Percentiles rank a stretch among this genome's conserved stretches.
Evolutionary conservation across 2,113 vertebrate species (phyloP).

Genomic region (Vidua chalybeata): DNA sequence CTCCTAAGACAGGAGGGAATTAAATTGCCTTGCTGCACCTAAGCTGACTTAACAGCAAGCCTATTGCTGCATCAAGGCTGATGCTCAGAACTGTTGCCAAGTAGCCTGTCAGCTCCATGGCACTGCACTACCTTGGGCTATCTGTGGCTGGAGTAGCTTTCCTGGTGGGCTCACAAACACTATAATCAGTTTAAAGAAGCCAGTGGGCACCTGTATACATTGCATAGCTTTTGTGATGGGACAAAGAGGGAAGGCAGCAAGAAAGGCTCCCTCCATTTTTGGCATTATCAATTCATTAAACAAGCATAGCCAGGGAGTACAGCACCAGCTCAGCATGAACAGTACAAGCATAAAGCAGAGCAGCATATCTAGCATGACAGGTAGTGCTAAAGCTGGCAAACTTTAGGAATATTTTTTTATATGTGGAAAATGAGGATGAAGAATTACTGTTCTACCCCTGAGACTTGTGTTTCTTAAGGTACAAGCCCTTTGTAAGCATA

Average conservation of each 20-base stretch:
- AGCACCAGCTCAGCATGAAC: neutral
- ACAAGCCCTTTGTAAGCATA: neutral
- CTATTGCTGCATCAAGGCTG: rapidly evolving
- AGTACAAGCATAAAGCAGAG: neutral
- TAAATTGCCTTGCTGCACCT: neutral
- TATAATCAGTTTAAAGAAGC: neutral
- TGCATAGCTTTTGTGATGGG: neutral
- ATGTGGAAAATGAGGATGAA: neutral
- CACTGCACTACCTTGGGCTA: neutral
- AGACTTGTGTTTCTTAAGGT: neutral
- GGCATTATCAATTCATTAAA: neutral
- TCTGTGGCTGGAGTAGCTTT: neutral
- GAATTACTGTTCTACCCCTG: neutral
- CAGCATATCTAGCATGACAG: neutral
- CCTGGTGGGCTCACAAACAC: neutral
- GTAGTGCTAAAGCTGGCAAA: neutral
- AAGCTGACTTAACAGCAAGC: neutral
- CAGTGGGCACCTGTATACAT: neutral
- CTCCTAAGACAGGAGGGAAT: neutral
- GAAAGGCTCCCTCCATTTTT: neutral
- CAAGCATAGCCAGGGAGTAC: neutral
- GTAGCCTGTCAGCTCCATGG: neutral
- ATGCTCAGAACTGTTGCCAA: neutral
- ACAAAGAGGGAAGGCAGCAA: neutral
- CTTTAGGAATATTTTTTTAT: neutral